A percentile compares a stretch with the other conserved stretches of the same genome.
Conservation (phyloP, 2,888 invertebrate species). For the Acanthosepion esculentum region DNA sequence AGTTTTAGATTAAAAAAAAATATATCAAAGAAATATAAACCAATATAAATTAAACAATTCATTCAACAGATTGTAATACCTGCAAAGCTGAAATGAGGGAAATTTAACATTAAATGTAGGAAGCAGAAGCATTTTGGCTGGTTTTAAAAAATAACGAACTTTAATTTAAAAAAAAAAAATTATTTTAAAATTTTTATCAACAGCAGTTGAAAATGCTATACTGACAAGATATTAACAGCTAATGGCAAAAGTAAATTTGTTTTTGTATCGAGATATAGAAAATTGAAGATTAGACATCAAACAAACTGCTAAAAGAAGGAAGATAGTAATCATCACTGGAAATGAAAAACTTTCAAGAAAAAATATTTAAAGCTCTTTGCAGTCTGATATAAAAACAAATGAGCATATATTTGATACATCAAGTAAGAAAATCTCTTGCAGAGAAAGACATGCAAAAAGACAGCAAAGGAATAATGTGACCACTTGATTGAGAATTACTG, state of each 20-base stretch:
- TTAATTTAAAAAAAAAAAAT: too few species aligned
- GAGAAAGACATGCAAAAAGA: not conserved
- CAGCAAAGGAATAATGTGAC: not conserved
- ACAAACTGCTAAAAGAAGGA: not conserved
- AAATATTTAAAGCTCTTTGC: not conserved
- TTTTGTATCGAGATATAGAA: not conserved
- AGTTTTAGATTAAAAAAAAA: too few species aligned
- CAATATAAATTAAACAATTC: too few species aligned
- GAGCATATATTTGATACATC: not conserved
- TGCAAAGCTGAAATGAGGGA: too few species aligned
- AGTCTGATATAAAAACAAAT: not conserved
- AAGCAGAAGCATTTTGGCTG: too few species aligned
- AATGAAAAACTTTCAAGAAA: not conserved
- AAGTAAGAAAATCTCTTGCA: not conserved
- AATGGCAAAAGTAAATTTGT: not conserved
- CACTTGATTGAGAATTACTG: not conserved
- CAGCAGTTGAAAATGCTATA: too few species aligned
- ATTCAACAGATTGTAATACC: too few species aligned
- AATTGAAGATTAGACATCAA: not conserved
- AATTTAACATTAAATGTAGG: too few species aligned
- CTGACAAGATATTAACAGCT: too few species aligned
- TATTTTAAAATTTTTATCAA: too few species aligned
- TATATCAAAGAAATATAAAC: too few species aligned
- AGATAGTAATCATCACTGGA: not conserved
- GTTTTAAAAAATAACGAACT: too few species aligned